phyloP scores from a whole-genome alignment of 2,797 vertebrate species.

The Rhadinocentrus ornatus region DNA sequence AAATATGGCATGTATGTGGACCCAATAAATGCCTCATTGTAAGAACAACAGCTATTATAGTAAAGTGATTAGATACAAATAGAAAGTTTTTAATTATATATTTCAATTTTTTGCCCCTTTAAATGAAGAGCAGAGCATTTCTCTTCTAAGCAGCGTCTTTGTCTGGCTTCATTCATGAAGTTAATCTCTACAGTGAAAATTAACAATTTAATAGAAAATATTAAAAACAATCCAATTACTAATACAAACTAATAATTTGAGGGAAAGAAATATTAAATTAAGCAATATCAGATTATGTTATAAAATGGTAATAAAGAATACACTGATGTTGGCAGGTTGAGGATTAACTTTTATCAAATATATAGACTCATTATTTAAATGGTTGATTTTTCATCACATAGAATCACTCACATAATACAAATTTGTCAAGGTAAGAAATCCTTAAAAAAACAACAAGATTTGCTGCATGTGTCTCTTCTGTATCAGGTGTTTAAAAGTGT shows the following conservation, averaged over 20 bases:
- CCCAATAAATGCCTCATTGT: too few relatives aligned
- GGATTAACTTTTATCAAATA: neutral
- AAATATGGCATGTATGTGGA: too few relatives aligned
- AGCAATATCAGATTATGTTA: neutral
- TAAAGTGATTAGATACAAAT: too few relatives aligned
- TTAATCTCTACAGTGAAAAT: neutral
- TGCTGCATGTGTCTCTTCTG: neutral
- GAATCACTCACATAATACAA: neutral
- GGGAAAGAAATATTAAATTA: neutral
- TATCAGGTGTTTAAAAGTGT: slow-evolving; percentile 3
- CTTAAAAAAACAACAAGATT: neutral
- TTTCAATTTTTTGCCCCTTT: too few relatives aligned
- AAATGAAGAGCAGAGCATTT: neutral
- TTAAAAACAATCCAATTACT: neutral
- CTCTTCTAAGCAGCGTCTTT: neutral
- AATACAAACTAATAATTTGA: neutral
- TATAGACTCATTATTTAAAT: neutral
- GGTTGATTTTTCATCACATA: neutral
- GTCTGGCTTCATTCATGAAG: neutral
- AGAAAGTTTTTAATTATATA: too few relatives aligned
- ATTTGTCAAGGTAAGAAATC: neutral
- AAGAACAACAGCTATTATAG: too few relatives aligned
- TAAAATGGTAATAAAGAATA: neutral
- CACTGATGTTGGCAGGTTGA: neutral
- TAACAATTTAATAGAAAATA: neutral